Conservation (phyloP, 1,140 invertebrate species). For the Coenobita brevimanus region DNA sequence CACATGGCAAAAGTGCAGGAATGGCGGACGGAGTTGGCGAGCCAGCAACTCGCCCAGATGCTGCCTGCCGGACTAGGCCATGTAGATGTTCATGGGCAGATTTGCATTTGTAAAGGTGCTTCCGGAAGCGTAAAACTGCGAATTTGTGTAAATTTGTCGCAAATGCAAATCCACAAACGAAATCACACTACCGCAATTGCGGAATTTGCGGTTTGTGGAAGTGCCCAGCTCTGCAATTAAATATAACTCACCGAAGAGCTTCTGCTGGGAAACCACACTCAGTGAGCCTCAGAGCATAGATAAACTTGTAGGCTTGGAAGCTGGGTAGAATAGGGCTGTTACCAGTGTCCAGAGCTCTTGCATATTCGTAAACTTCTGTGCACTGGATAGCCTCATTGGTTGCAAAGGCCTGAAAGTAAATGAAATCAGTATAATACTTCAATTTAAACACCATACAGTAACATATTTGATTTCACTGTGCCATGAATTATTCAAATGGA, state of each 20-base stretch:
- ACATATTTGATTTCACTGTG: not conserved
- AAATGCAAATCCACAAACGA: no score
- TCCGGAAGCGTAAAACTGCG: no score
- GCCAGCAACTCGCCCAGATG: no score
- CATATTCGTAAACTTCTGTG: conserved; percentile 96
- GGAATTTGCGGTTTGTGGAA: no score
- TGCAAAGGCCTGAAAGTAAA: conserved; percentile 78
- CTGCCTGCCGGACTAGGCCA: no score
- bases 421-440: not conserved
- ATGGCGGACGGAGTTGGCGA: no score
- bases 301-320: conserved; percentile 71
- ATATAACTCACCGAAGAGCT: conserved; percentile 83
- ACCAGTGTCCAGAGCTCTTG: conserved; percentile 81
- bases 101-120: no score
- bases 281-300: conserved; percentile 54
- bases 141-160: no score
- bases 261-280: conserved; percentile 74
- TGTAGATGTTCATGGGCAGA: no score
- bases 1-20: no score
- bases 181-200: no score
- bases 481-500: not conserved
- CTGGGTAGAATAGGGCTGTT: conserved; percentile 81
- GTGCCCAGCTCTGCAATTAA: no score
- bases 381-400: conserved; percentile 90
- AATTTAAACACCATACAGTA: not conserved